These are phyloP conservation scores for Phoenoteleia sp. DNA, from an alignment of 2,888 invertebrate species.

Conservation along the genomic window DNA sequence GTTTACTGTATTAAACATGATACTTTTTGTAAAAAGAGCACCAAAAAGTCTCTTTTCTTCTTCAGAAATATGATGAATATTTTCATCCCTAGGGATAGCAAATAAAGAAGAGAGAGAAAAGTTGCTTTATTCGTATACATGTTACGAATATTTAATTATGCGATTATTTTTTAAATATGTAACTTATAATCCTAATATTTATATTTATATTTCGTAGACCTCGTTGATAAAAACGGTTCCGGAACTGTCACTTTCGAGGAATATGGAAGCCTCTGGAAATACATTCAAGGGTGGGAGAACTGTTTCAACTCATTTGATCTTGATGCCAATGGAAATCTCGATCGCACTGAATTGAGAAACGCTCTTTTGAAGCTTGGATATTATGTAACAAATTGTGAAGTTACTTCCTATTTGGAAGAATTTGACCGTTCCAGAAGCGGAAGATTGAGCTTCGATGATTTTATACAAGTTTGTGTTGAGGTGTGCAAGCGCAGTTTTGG, in stretches of 20 bases:
- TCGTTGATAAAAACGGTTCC: not conserved
- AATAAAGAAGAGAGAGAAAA: too few species aligned
- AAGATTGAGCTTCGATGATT: not conserved
- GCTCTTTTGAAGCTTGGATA: not conserved
- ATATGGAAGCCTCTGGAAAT: not conserved
- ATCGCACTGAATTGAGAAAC: not conserved
- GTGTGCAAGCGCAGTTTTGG: too few species aligned
- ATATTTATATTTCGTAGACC: not conserved
- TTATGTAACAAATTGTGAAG: not conserved
- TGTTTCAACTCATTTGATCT: constrained; percentile 9
- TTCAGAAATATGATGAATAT: too few species aligned
- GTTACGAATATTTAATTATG: too few species aligned
- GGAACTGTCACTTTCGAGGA: not conserved
- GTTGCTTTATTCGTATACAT: too few species aligned
- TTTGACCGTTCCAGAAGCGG: not conserved
- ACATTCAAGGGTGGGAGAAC: not conserved
- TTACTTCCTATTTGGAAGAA: not conserved
- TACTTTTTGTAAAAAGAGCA: too few species aligned
- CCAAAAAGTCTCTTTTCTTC: too few species aligned
- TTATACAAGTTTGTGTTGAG: not conserved
- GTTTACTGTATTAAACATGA: too few species aligned
- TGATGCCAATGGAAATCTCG: not conserved
- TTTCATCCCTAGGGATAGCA: too few species aligned
- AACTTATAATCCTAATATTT: not conserved
- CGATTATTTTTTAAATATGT: too few species aligned